These are phyloP conservation scores for Bos indicus DNA, from an alignment of 2,113 vertebrate species.

Conservation along the genomic window DNA sequence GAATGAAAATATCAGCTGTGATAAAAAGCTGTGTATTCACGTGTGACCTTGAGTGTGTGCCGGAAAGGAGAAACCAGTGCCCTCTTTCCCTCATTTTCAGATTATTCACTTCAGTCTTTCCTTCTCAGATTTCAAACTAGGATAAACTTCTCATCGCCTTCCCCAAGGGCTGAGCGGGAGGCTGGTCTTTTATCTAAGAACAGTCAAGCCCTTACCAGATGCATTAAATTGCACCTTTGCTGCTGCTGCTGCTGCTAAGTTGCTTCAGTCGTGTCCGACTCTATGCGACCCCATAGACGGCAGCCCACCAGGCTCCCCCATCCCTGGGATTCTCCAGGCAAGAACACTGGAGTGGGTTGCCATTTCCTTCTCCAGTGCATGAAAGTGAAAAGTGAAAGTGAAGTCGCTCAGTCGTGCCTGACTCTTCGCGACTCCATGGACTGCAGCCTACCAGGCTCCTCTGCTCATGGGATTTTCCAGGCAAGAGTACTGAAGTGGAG, in stretches of 20 bases:
- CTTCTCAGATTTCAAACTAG: background rate
- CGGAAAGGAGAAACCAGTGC: background rate
- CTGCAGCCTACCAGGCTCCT: no score
- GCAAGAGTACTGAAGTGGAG: no score
- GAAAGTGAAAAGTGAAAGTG: no score
- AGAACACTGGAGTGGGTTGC: no score
- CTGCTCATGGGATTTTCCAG: no score
- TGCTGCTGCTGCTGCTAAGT: no score
- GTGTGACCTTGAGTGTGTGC: background rate
- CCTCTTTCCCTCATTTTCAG: background rate
- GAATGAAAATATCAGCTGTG: background rate
- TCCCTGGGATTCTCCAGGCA: no score
- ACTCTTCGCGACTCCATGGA: no score
- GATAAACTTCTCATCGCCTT: background rate
- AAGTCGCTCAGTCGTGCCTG: no score
- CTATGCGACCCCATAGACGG: accelerated
- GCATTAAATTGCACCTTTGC: background rate
- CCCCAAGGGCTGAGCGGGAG: background rate
- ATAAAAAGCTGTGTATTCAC: background rate
- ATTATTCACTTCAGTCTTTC: background rate
- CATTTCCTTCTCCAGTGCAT: no score
- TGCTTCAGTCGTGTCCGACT: no score
- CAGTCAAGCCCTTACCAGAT: background rate
- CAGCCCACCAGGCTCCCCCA: no score
- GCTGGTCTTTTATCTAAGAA: background rate